Evolutionary conservation across 1,140 invertebrate genomes (phyloP).

Genomic region (Saccostrea cuccullata): DNA sequence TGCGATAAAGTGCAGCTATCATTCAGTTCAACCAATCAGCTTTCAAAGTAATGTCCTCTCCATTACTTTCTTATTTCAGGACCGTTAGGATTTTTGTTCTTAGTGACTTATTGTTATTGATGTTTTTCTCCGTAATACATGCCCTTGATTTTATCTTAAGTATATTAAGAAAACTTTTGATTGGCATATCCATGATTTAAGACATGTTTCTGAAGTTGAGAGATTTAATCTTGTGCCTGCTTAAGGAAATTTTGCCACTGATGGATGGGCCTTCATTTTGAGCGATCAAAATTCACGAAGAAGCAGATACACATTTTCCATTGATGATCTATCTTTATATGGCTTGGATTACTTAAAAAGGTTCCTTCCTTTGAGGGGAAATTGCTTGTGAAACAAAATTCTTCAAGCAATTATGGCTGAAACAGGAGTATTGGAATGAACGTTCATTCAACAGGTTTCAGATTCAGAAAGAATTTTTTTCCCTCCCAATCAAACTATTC

Average conservation of each 20-base stretch:
- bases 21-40: not conserved
- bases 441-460: slow-evolving; percentile 8
- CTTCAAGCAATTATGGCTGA: not conserved
- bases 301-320: not conserved
- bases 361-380: slow-evolving; percentile 25
- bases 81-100: slow-evolving; percentile 1
- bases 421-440: not conserved
- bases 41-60: not conserved
- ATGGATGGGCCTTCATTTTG: slow-evolving; percentile 14
- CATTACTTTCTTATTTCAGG: not conserved
- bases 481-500: not conserved
- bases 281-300: slow-evolving; percentile 8
- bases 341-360: slow-evolving; percentile 19
- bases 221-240: slow-evolving; percentile 15
- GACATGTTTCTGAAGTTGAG: slow-evolving; percentile 27
- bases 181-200: slow-evolving; percentile 25
- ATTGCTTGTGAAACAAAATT: slow-evolving; percentile 19
- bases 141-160: slow-evolving; percentile 27
- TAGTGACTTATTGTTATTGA: not conserved
- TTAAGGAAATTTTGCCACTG: not conserved
- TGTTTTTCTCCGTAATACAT: slow-evolving; percentile 5
- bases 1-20: not conserved
- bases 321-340: slow-evolving; percentile 17
- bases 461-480: not conserved
- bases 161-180: slow-evolving; percentile 30